Base-by-base conservation (phyloP, 1,140 invertebrate genomes). In the Acromyrmex charruanus region DNA sequence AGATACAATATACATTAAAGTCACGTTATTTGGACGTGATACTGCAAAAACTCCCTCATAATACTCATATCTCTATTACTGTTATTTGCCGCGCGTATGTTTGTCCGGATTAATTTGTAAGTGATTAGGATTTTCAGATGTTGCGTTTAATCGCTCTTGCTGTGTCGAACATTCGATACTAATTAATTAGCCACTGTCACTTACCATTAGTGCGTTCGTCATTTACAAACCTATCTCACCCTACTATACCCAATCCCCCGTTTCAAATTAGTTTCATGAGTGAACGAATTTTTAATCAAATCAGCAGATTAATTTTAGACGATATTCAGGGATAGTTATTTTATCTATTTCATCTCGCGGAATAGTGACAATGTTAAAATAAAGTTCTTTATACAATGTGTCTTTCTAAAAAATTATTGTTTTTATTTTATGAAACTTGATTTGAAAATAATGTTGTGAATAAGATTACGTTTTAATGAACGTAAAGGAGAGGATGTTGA, bases 141-240 rank as follows among this genome's bases (percentile, higher is more conserved):
- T 51, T 51, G 69, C 39, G 25, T 74, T 74, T 84, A 84, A 84
- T 84, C 69, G 55, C 68, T 63, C 25, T 25, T 44, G 80, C 55
- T 49, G 39, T 49, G 25, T 35, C 55, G 79, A 74, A 93, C 89
- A 93, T 93, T 93, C 93, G 91, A 91, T 93, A 91, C 89, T 93
- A 93, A 93, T 93, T 93, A 93, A 93, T 93, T 92, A 93, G 88
- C 91, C 86, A 90, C 92, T 92, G 93, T 93, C 93, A 93, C 87
- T 93, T 90, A 79, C 92, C 89, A 92, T 91, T 92, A 93, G 91
- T 88, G 90, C 90, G 81, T 92, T 92, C 92, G 92, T 93, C 92
- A 93, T 92, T 87, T 89, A 90, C 91, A 90, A 93, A 89, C 9
- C 68, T 25, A 39, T 16, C 68, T 39, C 59, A 55, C 53, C 55